Percentiles rank a stretch among this genome's conserved stretches.
Conservation (phyloP, 37 sponge, comb jelly and placozoan genomes). For the Chondrosia reniformis region DNA sequence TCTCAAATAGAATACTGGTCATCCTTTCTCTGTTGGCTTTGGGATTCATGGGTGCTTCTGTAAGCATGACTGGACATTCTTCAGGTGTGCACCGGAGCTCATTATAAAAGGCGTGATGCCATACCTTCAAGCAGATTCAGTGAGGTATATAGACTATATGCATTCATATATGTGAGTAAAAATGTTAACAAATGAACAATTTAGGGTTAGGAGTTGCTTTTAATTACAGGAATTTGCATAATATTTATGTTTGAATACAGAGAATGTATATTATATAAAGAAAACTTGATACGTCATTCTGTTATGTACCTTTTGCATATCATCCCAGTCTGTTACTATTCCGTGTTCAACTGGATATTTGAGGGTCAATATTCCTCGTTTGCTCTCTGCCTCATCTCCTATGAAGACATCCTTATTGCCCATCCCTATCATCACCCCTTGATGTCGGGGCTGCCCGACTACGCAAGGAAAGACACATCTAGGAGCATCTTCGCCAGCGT, state of each 20-base stretch:
- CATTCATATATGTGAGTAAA: too few species aligned
- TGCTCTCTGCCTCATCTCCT: conserved; percentile 77
- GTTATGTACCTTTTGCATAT: conserved; percentile 70
- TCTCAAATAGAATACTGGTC: conserved; percentile 76
- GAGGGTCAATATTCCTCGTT: conserved; percentile 70
- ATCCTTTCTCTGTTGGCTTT: conserved; percentile 79
- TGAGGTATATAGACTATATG: too few species aligned
- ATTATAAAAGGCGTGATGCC: conserved; percentile 55
- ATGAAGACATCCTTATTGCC: conserved; percentile 73
- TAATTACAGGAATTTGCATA: too few species aligned
- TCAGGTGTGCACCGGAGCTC: conserved; percentile 74
- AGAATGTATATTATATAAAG: background rate
- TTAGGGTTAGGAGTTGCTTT: too few species aligned
- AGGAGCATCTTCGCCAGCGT: conserved; percentile 63
- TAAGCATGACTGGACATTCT: conserved; percentile 70
- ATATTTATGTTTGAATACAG: too few species aligned
- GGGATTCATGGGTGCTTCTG: conserved; percentile 79
- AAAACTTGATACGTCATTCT: too few species aligned
- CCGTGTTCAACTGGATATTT: conserved; percentile 76
- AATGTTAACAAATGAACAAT: too few species aligned
- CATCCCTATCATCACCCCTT: conserved; percentile 57
- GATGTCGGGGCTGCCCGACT: conserved; percentile 44
- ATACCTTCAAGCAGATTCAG: conserved; percentile 16
- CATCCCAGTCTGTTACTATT: conserved; percentile 80
- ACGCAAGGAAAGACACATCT: conserved; percentile 44